These are phyloP conservation scores for Leptinotarsa undecemlineata DNA, from an alignment of 1,140 invertebrate species.

Conservation along the genomic window DNA sequence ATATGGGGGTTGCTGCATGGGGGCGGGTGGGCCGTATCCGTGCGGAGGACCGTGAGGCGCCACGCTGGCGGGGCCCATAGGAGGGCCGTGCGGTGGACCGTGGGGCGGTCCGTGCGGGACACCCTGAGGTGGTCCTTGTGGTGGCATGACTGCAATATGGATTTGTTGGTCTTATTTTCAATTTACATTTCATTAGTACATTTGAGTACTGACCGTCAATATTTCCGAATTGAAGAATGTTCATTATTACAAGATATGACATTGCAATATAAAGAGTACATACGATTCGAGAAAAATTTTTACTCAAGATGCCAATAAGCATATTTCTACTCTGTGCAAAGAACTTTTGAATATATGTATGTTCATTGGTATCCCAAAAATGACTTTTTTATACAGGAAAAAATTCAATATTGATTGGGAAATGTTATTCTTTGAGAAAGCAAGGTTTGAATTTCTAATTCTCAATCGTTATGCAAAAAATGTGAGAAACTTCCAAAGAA, in stretches of 20 bases:
- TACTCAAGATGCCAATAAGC: no score
- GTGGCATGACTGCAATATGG: slow-evolving; percentile 54
- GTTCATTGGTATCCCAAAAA: no score
- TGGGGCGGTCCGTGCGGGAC: slow-evolving; percentile 66
- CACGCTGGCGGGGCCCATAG: slow-evolving; percentile 59
- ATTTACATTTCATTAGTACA: slow-evolving; percentile 3
- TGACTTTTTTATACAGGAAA: no score
- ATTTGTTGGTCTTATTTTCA: slow-evolving; percentile 18
- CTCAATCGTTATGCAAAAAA: no score
- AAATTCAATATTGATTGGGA: no score
- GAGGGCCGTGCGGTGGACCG: slow-evolving; percentile 63
- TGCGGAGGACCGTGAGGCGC: slow-evolving; percentile 65
- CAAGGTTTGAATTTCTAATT: no score
- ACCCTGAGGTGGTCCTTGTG: slow-evolving; percentile 61
- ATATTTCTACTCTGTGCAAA: no score
- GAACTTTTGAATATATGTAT: no score
- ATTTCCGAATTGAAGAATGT: not conserved
- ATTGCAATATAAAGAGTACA: not conserved
- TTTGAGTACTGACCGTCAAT: slow-evolving; percentile 7
- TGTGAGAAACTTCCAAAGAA: no score
- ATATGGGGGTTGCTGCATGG: slow-evolving; percentile 49
- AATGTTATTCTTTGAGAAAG: no score
- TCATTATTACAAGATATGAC: not conserved
- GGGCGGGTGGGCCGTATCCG: slow-evolving; percentile 62
- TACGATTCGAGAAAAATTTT: not conserved